Evolutionary conservation across 2,797 vertebrate species (phyloP).

Genomic region (Nothura maculosa): DNA sequence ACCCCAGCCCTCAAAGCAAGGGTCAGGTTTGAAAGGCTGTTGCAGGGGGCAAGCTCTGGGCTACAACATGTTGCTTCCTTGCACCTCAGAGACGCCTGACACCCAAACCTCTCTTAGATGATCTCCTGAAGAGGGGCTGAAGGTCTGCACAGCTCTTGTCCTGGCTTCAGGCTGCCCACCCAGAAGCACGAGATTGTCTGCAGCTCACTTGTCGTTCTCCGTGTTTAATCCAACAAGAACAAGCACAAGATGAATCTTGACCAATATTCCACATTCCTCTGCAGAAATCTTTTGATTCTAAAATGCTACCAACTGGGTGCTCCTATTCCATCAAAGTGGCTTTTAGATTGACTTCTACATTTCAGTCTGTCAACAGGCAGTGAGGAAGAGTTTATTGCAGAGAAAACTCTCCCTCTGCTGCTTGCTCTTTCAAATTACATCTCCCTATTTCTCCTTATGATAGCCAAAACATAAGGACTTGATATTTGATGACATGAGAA

Average conservation of each 20-base stretch:
- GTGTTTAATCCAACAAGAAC: neutral
- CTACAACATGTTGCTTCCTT: neutral
- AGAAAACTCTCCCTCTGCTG: slow-evolving; percentile 79
- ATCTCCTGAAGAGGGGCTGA: neutral
- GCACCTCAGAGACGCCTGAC: neutral
- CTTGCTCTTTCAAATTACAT: slow-evolving; percentile 72
- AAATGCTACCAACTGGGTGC: neutral
- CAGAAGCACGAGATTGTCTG: fast-evolving
- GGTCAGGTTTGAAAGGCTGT: neutral
- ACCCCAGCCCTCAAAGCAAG: neutral
- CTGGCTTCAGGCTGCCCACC: neutral
- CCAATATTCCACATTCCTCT: neutral
- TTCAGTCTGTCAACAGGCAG: slow-evolving; percentile 17
- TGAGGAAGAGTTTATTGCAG: slow-evolving; percentile 52
- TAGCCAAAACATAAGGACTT: slow-evolving; percentile 41
- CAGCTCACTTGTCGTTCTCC: neutral
- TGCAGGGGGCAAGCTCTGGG: neutral
- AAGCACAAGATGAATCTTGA: neutral
- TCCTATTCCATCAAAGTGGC: neutral
- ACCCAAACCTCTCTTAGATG: neutral
- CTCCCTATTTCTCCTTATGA: slow-evolving; percentile 22
- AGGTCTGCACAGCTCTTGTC: neutral
- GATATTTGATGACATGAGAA: slow-evolving; percentile 57
- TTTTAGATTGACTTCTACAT: slow-evolving; percentile 46
- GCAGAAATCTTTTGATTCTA: neutral